phyloP scores from a whole-genome alignment of 1,140 invertebrate genomes.

The Trigoniulus corallinus region DNA sequence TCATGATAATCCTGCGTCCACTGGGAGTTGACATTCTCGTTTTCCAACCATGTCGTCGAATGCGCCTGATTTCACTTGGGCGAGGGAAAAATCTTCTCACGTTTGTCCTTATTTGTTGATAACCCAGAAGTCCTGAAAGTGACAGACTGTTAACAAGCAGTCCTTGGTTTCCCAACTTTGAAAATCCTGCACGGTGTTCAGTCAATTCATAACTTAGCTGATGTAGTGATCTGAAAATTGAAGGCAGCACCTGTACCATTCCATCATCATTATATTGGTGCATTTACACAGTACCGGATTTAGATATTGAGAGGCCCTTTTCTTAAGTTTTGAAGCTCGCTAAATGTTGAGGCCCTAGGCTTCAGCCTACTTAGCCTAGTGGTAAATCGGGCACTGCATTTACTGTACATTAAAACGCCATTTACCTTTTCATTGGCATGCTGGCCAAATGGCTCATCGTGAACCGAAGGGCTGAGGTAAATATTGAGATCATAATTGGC shows the following conservation, averaged over 20 bases:
- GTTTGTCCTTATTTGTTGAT: constrained; percentile 1
- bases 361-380: no score
- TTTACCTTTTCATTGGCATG: no score
- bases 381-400: no score
- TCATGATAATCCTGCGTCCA: constrained; percentile 49
- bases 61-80: constrained; percentile 47
- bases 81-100: constrained; percentile 33
- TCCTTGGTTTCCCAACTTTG: not conserved
- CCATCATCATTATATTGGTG: not conserved
- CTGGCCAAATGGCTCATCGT: no score
- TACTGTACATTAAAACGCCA: no score
- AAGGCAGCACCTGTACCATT: not conserved
- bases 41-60: constrained; percentile 48
- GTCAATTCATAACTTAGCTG: not conserved
- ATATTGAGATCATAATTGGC: no score
- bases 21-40: constrained; percentile 43
- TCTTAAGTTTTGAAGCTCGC: no score
- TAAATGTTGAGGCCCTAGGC: no score
- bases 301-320: no score
- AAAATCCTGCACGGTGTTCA: not conserved
- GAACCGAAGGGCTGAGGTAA: no score
- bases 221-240: not conserved
- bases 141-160: not conserved
- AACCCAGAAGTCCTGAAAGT: not conserved
- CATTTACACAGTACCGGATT: no score